phyloP scores from a whole-genome alignment of 1,140 invertebrate species.

The Ridgeia piscesae region DNA sequence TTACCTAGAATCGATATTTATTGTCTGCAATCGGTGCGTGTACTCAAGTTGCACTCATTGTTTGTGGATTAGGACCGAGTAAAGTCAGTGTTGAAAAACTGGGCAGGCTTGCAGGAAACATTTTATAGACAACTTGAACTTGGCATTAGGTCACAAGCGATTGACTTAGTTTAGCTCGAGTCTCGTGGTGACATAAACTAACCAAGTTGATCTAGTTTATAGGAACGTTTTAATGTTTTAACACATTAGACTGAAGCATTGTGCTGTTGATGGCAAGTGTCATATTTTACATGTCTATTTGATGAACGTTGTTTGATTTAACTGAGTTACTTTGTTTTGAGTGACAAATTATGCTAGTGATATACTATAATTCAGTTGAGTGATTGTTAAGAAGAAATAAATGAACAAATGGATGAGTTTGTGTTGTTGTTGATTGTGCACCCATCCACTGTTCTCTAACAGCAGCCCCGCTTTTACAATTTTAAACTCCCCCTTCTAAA shows the following conservation, averaged over 20 bases:
- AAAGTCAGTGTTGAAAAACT: too few relatives aligned
- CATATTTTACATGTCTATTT: neutral
- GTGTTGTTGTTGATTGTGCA: neutral
- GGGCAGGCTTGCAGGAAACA: neutral
- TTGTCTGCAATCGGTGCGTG: neutral
- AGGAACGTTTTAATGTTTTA: neutral
- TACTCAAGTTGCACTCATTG: neutral
- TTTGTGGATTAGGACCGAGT: neutral
- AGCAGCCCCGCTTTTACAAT: too few relatives aligned
- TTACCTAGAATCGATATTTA: neutral
- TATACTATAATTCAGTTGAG: neutral
- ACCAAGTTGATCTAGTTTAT: neutral
- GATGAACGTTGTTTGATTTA: neutral
- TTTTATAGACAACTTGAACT: neutral
- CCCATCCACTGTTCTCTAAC: too few relatives aligned
- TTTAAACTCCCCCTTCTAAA: too few relatives aligned
- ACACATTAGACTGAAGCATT: neutral
- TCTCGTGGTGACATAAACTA: neutral
- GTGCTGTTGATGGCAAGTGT: neutral
- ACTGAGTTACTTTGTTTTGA: neutral
- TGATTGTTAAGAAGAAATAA: neutral
- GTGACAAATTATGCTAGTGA: neutral
- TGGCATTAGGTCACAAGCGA: neutral
- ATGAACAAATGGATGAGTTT: neutral
- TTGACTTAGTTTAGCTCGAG: neutral